Evolutionary conservation across 2,113 vertebrate genomes (phyloP).

Genomic region (Pandion haliaetus): DNA sequence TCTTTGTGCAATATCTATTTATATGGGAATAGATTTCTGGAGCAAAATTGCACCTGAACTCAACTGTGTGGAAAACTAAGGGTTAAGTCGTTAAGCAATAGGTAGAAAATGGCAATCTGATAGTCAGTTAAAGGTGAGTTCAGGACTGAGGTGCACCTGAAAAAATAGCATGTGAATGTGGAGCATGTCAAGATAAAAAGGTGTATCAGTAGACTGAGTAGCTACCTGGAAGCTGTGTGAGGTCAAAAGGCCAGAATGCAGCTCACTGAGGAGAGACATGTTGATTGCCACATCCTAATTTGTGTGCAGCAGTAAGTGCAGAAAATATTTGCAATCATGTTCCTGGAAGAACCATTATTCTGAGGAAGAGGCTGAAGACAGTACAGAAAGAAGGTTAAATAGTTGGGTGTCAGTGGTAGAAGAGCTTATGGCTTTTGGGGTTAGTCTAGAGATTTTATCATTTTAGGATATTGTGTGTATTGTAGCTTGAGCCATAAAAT

Average conservation of each 20-base stretch:
- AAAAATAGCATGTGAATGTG: not conserved
- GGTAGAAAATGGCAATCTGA: not conserved
- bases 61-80: not conserved
- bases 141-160: not conserved
- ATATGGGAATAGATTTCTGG: not conserved
- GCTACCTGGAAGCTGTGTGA: not conserved
- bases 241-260: slow-evolving; percentile 6
- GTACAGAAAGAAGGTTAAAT: not conserved
- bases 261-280: not conserved
- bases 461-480: not conserved
- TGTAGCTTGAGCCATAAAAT: not conserved
- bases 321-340: not conserved
- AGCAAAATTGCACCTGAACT: not conserved
- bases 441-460: not conserved
- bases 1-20: not conserved
- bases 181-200: not conserved
- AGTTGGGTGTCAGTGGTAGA: not conserved
- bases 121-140: not conserved
- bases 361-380: not conserved
- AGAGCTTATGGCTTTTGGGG: not conserved
- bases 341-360: not conserved
- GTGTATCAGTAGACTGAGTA: not conserved
- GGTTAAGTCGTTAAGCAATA: not conserved
- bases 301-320: not conserved
- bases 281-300: not conserved